Evolutionary conservation across 2,797 vertebrate species (phyloP).

Genomic region (Characodon lateralis): DNA sequence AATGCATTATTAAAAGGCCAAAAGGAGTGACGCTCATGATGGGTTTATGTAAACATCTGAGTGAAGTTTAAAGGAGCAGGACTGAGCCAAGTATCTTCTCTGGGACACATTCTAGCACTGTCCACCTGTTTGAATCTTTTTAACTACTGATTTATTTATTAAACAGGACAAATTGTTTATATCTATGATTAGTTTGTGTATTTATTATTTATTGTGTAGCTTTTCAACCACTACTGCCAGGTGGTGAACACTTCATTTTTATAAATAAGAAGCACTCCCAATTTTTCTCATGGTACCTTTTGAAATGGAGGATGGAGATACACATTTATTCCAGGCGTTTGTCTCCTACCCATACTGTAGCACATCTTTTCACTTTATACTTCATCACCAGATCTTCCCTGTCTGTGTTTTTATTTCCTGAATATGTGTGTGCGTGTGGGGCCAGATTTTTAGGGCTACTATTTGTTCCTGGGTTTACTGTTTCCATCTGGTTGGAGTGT

Average conservation of each 20-base stretch:
- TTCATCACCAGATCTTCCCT: constrained; percentile 56
- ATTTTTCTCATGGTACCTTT: constrained; percentile 19
- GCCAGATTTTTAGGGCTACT: constrained; percentile 56
- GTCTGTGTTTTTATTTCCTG: constrained; percentile 9
- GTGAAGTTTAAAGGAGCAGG: constrained; percentile 1
- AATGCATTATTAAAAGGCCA: neutral
- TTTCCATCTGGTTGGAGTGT: constrained; percentile 27
- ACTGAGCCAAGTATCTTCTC: neutral
- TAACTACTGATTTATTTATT: constrained; percentile 46
- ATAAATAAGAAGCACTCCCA: constrained; percentile 5
- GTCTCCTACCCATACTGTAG: constrained; percentile 51
- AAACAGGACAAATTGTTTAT: constrained; percentile 41
- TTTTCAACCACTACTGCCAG: constrained; percentile 19
- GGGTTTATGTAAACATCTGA: neutral
- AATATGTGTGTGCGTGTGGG: constrained; percentile 3
- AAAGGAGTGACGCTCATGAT: neutral
- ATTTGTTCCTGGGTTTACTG: constrained; percentile 41
- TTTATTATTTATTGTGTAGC: constrained; percentile 56
- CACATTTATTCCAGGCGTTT: constrained; percentile 23
- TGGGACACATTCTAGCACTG: constrained; percentile 21
- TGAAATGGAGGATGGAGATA: neutral
- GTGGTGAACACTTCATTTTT: constrained; percentile 14
- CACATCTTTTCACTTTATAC: constrained; percentile 48
- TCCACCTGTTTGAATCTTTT: constrained; percentile 32
- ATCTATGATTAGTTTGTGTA: constrained; percentile 19